Evolutionary conservation across 2,888 invertebrate species (phyloP), one percentile per base, ranked within the genome.

Genomic region (Nemoura dubitans): DNA sequence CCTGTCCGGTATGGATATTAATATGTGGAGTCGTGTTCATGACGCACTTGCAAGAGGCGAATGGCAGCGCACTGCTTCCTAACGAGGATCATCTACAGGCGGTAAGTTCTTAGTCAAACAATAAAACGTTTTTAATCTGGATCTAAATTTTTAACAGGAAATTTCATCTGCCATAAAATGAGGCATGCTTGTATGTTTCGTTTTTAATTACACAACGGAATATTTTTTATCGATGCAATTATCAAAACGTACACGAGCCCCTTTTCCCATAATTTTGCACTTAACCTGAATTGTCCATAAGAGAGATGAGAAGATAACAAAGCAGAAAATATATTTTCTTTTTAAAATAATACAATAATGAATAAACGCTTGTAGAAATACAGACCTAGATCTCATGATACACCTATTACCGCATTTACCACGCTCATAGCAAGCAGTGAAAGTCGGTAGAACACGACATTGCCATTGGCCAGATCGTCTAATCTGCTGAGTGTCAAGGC

Each of bases 381-480:
- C n/a, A 81, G 81, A 81, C 81, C 81, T 81, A 81, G 81, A 28
- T 81, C 78, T 78, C 78, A 28, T n/a, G 78, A 27, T 78, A 29
- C 82, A 26, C 36, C 83, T 42, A 21, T n/a, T 42, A 26, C 30
- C 42, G 36, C 43, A 36, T 14, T 28, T 76, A 26, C 76, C 16
- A 84, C 84, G 21, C 21, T 76, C 3, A 26, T 30, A 10, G 36
- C 27, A 14, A 26, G 28, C 29, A 84, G 84, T 84, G 84, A 84
- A 84, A 84, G 84, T 84, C 10, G 3, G n/a, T n/a, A 10, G 10
- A 36, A 36, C 10, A 27, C 29, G 59, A 59, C 84, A 84, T 84
- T 84, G 84, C 84, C 84, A 59, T 84, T 84, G 84, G 84, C 84
- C 25, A 1, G 26, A 78, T 78, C 27, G 28, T 10, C 5, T 78